Base-by-base conservation (phyloP, 2,113 vertebrate genomes). In the Brevimyrus niger region DNA sequence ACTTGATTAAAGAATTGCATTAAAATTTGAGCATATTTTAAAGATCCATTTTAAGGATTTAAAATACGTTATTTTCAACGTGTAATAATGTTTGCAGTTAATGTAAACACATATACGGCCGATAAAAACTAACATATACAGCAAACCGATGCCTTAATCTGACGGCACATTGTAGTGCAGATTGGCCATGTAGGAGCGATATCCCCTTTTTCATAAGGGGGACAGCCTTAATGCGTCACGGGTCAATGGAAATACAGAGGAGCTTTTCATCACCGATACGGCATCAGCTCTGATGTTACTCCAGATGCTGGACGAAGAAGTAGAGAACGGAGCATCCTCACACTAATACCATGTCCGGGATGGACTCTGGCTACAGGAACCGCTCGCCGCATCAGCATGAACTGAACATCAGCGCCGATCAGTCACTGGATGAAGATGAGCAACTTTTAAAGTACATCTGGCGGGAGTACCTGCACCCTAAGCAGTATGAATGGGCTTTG, bases 401-500 rank as follows among this genome's bases (percentile, higher is more conserved):
- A 92, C 89, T 94, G 87, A 98, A 98, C 91, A 94, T 89, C 89
- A 96, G 94, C 88, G 94, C 93, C 23, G 96, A 96, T 42, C 89
- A 95, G 88, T 92, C 94, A 10, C 86, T 94, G 19, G 97, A 98
- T 88, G 97, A 98, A 73, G 97, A 99, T 88, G 97, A 99, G 9
- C 97, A 98, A 94, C 98, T 99, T 95, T 94, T 99, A 86, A 95
- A 93, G 69, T 99, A 98, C 94, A 97, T 99, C 90, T 99, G 98
- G 98, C 96, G 94, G 88, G 98, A 99, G 90, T 99, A 99, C 92
- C 93, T 99, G 21, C 97, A 97, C 90, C 98, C 98, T 2, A 98
- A 98, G 88, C 96, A 98, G 91, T 99, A 99, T 48, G 98, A 99
- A 92, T 99, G 98, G 98, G 97, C 97, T 35, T 95, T 99, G 48